Percentiles rank a stretch among this genome's conserved stretches.
phyloP scores from a whole-genome alignment of 2,797 vertebrate species.

The Ctenochaetus hawaiiensis region DNA sequence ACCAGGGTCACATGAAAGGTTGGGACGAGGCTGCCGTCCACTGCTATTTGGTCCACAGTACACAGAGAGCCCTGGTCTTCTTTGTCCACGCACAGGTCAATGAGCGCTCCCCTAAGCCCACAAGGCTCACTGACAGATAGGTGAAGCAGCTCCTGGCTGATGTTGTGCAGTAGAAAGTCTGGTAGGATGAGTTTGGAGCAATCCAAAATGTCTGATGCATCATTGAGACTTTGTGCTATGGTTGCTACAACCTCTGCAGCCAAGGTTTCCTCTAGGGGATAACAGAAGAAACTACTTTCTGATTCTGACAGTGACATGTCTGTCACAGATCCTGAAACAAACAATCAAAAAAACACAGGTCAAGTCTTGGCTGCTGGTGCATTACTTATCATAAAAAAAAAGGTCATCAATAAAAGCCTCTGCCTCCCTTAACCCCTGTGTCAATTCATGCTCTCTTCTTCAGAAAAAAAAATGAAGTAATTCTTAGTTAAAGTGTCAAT shows the following conservation, averaged over 20 bases:
- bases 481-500: not conserved
- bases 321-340: constrained; percentile 84
- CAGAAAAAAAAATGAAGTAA: not conserved
- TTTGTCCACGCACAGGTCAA: constrained; percentile 92
- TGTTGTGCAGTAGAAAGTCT: constrained; percentile 85
- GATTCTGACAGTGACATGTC: constrained; percentile 87
- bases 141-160: constrained; percentile 91
- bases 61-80: constrained; percentile 82
- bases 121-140: constrained; percentile 93
- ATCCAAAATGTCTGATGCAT: constrained; percentile 81
- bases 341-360: not conserved
- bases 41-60: constrained; percentile 89
- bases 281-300: constrained; percentile 85
- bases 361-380: not conserved
- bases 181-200: constrained; percentile 90
- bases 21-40: constrained; percentile 90
- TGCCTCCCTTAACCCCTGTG: constrained; percentile 5
- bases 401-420: not conserved
- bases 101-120: constrained; percentile 92
- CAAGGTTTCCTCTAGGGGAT: constrained; percentile 92
- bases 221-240: constrained; percentile 86
- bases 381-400: not conserved
- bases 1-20: constrained; percentile 95
- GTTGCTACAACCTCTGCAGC: constrained; percentile 85
- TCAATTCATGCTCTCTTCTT: not conserved